Base-by-base conservation (phyloP, 2,888 invertebrate species). In the Drosophila robusta region DNA sequence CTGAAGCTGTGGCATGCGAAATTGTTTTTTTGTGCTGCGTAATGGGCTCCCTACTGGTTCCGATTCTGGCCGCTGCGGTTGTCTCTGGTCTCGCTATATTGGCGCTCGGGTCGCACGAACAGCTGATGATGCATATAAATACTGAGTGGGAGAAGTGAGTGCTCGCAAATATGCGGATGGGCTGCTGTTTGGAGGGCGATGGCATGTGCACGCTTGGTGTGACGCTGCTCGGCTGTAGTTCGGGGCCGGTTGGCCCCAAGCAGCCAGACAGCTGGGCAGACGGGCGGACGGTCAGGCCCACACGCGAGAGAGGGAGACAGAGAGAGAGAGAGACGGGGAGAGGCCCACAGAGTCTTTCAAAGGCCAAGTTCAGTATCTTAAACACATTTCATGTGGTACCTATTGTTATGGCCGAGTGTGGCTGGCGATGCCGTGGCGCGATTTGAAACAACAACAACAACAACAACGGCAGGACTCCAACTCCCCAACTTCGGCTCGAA, bases 281-380 rank as follows among this genome's bases (percentile, higher is more conserved):
- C 56, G 52, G 54, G 18, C 58, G 38, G 56, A 22, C 70, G 18
- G 45, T 57, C 55, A 46, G 55, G 51, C 60, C 58, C 67, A 61
- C 51, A 55, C 50, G 51, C 29, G 61, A 29, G 36, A 38, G 54
- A 22, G 36, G 22, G 4, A 14, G 39, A n/a, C 41, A 9, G 52
- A 16, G 46, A 9, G 38, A 26, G 47, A n/a, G 38, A 14, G 56
- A 7, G 50, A 45, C 46, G 36, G 47, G 14, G 38, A 14, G 56
- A 7, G 50, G 45, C 46, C 39, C 67, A 62, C 36, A 41, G 80
- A 62, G 68, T 58, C 74, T 80, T 68, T 42, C 65, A 76, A 79
- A 79, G 78, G 82, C 89, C 82, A 83, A 83, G 82, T 83, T 83
- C 89, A 89, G 89, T 84, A 89, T 83, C 82, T 89, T 83, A 66